Evolutionary conservation across 2,113 vertebrate species (phyloP).

Genomic region (Aphelocoma coerulescens): DNA sequence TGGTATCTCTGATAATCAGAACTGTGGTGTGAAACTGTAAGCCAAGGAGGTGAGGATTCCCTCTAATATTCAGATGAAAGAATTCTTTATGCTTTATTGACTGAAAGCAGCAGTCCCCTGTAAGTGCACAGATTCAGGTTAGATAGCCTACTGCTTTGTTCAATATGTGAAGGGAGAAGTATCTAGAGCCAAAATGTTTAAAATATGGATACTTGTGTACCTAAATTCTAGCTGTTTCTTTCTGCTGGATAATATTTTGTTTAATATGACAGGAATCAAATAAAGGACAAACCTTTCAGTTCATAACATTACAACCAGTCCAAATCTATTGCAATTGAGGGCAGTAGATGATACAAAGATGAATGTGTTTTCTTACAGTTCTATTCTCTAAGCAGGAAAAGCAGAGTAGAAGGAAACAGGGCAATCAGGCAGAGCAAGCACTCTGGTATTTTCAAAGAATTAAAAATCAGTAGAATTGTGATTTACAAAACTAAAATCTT

Average conservation of each 20-base stretch:
- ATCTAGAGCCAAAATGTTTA: neutral
- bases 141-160: neutral
- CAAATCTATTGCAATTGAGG: neutral
- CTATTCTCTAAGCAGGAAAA: neutral
- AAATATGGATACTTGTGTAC: neutral
- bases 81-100: neutral
- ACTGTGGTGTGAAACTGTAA: neutral
- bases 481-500: neutral
- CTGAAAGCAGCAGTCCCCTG: neutral
- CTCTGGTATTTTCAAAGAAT: neutral
- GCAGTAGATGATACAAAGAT: neutral
- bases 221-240: neutral
- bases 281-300: neutral
- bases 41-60: neutral
- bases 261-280: neutral
- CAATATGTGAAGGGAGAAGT: neutral
- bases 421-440: neutral
- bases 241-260: neutral
- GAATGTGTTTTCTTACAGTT: neutral
- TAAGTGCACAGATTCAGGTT: neutral
- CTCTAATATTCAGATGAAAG: neutral
- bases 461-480: neutral
- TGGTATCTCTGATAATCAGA: neutral
- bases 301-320: neutral
- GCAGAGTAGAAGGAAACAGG: neutral